phyloP scores from a whole-genome alignment of 2,113 vertebrate genomes.

The Protobothrops flavoviridis region DNA sequence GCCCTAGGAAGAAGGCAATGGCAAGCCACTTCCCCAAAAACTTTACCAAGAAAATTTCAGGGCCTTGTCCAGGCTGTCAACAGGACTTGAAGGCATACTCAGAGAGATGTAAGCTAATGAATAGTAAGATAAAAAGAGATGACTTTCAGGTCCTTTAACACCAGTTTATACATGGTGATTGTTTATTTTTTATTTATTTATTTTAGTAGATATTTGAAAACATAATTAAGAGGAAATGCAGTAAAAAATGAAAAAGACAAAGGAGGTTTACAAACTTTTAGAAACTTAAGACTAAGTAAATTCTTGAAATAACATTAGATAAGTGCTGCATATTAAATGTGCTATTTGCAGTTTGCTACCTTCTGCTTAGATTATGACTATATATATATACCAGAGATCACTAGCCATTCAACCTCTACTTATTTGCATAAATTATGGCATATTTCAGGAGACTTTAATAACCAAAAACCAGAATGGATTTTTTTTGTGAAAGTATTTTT shows the following conservation, averaged over 20 bases:
- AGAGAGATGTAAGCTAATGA: not conserved
- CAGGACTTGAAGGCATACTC: not conserved
- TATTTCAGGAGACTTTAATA: not conserved
- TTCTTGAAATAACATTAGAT: not conserved
- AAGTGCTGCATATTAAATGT: not conserved
- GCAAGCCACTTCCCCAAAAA: not conserved
- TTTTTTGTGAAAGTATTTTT: not conserved
- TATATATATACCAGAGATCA: not conserved
- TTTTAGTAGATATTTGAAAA: not conserved
- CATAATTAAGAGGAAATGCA: not conserved
- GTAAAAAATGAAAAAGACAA: not conserved
- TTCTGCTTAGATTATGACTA: not conserved
- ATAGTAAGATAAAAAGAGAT: not conserved
- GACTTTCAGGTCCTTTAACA: not conserved
- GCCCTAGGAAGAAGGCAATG: not conserved
- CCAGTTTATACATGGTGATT: not conserved
- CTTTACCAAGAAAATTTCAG: not conserved
- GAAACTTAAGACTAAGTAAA: not conserved
- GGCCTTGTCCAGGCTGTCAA: not conserved
- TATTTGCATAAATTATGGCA: not conserved
- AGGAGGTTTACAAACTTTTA: not conserved
- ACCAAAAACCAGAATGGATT: not conserved
- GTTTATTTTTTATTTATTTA: not conserved
- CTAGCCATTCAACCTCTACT: not conserved
- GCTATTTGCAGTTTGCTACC: not conserved